A percentile compares a stretch with the other conserved stretches of the same genome.
Evolutionary conservation across 2,113 vertebrate genomes (phyloP).

Genomic region (Mystacornis crossleyi): DNA sequence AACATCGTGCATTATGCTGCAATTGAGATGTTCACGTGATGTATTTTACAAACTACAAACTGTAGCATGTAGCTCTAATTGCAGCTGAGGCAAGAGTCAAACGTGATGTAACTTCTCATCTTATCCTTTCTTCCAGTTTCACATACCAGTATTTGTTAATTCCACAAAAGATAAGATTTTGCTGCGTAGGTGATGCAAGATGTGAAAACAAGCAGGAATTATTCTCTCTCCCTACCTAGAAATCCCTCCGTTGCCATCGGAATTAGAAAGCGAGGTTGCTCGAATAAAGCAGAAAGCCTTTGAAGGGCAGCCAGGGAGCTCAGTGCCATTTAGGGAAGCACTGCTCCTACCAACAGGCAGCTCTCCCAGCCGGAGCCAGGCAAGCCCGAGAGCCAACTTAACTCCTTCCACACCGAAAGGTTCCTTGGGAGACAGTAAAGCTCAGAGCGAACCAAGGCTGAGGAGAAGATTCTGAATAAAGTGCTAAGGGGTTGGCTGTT

Average conservation of each 20-base stretch:
- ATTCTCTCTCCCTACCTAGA: background rate
- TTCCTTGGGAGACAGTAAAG: background rate
- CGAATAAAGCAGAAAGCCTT: background rate
- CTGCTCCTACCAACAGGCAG: background rate
- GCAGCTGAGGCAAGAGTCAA: background rate
- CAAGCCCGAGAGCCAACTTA: background rate
- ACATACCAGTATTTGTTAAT: background rate
- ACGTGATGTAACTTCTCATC: background rate
- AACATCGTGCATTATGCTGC: background rate
- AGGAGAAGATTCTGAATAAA: background rate
- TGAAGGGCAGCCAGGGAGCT: conserved; percentile 21
- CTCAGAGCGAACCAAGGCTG: background rate
- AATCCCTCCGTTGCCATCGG: background rate
- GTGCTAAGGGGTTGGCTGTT: background rate
- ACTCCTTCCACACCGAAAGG: conserved; percentile 29
- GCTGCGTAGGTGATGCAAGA: background rate
- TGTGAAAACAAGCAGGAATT: background rate
- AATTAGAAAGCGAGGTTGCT: background rate
- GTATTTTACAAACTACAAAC: background rate
- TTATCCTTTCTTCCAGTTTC: background rate
- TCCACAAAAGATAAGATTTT: background rate
- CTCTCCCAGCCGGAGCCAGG: background rate
- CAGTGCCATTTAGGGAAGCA: conserved; percentile 57
- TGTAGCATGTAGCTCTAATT: background rate
- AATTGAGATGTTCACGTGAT: background rate